Evolutionary conservation across 2,888 invertebrate genomes (phyloP).

Genomic region (Tubulanus polymorphus): DNA sequence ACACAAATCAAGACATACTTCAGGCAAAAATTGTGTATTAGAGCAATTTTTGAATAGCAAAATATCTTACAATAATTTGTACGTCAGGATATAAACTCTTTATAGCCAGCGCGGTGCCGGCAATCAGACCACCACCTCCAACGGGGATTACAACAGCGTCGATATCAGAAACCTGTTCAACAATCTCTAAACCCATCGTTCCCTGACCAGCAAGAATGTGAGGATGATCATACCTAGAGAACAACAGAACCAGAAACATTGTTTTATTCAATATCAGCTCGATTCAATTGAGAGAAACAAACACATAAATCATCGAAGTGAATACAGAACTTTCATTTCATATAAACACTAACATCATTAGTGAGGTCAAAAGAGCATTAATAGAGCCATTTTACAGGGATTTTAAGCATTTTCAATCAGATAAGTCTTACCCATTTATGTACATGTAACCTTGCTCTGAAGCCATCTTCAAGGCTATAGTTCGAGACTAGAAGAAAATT

Average conservation of each 20-base stretch:
- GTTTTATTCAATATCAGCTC: no score
- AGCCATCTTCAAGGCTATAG: conserved; percentile 71
- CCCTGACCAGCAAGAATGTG: conserved; percentile 94
- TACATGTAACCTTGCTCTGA: conserved; percentile 71
- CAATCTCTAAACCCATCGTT: conserved; percentile 86
- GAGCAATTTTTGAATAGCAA: not conserved
- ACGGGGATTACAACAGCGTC: conserved; percentile 89
- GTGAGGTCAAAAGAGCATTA: no score
- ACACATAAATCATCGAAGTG: no score
- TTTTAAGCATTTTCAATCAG: no score
- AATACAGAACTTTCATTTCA: no score
- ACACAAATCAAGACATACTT: conserved; percentile 2
- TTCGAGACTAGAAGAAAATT: conserved; percentile 63
- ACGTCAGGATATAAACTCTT: conserved; percentile 80
- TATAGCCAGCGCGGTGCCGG: conserved; percentile 83
- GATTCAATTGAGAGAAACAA: no score
- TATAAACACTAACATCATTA: no score
- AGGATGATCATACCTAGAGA: conserved; percentile 82
- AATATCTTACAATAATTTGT: conserved; percentile 77
- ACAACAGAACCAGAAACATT: not conserved
- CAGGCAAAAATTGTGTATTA: no score
- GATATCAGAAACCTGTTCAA: conserved; percentile 81
- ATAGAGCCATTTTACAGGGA: no score
- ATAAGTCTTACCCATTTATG: conserved; percentile 85
- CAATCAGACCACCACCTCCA: conserved; percentile 89